A percentile compares a stretch with the other conserved stretches of the same genome.
phyloP scores from a whole-genome alignment of 1,140 invertebrate species.

The Parapsyche elsis region DNA sequence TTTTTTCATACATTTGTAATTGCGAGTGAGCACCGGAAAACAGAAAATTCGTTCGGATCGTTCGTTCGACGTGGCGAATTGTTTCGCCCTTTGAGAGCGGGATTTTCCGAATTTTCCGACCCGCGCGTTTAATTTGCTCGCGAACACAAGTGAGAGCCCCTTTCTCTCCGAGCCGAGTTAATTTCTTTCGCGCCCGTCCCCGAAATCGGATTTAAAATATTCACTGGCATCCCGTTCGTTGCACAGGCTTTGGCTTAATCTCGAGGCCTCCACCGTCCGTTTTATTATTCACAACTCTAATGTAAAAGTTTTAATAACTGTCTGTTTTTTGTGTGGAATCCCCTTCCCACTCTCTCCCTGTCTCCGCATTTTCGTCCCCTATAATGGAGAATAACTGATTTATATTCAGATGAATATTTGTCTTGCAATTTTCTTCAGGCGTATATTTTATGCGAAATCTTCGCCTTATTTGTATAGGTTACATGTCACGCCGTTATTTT shows the following conservation, averaged over 20 bases:
- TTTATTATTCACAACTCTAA: conserved; percentile 57
- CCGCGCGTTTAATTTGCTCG: conserved; percentile 37
- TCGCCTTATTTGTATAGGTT: conserved; percentile 18
- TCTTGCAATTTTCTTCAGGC: conserved; percentile 17
- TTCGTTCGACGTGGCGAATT: too few relatives aligned
- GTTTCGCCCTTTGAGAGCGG: not conserved
- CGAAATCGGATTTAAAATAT: conserved; percentile 54
- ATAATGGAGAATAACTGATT: conserved; percentile 27
- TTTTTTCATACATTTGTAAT: not conserved
- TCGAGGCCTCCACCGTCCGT: conserved; percentile 34
- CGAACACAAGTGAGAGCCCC: conserved; percentile 30
- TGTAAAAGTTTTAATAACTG: conserved; percentile 57
- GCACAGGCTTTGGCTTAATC: conserved; percentile 43
- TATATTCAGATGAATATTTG: conserved; percentile 34
- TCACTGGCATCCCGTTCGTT: conserved; percentile 49
- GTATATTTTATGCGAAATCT: conserved; percentile 21
- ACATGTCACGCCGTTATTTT: not conserved
- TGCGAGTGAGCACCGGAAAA: not conserved
- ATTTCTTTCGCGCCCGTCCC: conserved; percentile 43
- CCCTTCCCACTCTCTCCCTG: not conserved
- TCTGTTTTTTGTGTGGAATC: conserved; percentile 53
- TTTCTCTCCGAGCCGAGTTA: conserved; percentile 42
- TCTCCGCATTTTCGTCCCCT: not conserved
- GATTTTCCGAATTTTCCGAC: conserved; percentile 12
- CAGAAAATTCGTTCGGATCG: not conserved